phyloP scores from a whole-genome alignment of 2,797 vertebrate species.

The Thalassophryne amazonica region DNA sequence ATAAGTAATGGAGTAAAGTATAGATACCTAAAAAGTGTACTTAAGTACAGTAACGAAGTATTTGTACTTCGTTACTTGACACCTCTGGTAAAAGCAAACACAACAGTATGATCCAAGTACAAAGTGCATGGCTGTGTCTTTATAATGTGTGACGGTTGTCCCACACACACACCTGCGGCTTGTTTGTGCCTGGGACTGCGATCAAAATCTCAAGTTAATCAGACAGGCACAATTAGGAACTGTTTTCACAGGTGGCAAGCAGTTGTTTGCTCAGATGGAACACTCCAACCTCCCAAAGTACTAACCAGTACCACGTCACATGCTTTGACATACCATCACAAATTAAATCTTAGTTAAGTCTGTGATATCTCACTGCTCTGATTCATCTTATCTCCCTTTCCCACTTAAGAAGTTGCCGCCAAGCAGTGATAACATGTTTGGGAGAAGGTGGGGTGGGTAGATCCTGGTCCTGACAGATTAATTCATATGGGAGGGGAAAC shows the following conservation, averaged over 20 bases:
- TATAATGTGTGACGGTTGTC: conserved; percentile 4
- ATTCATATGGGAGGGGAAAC: conserved; percentile 24
- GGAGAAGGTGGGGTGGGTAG: conserved; percentile 30
- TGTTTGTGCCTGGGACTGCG: conserved; percentile 42
- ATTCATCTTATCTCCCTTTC: conserved; percentile 60
- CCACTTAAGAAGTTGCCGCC: conserved; percentile 62
- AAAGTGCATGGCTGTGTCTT: not conserved
- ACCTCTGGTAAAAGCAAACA: not conserved
- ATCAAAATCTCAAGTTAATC: conserved; percentile 67
- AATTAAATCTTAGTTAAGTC: conserved; percentile 66
- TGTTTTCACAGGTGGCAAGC: conserved; percentile 66
- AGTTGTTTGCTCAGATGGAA: conserved; percentile 67
- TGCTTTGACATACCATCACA: conserved; percentile 58
- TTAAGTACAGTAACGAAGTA: too few species aligned
- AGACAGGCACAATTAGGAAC: conserved; percentile 68
- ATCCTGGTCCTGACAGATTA: conserved; percentile 53
- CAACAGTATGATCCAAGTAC: conserved; percentile 5
- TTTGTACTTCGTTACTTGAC: too few species aligned
- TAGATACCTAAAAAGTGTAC: too few species aligned
- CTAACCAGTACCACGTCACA: conserved; percentile 32
- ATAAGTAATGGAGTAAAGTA: too few species aligned
- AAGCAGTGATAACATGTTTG: conserved; percentile 52
- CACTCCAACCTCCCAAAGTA: conserved; percentile 48
- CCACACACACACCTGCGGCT: conserved; percentile 47
- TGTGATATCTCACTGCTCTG: conserved; percentile 54